phyloP scores from a whole-genome alignment of 53 echinoderm and acorn worm genomes.

The Glandiceps talaboti region DNA sequence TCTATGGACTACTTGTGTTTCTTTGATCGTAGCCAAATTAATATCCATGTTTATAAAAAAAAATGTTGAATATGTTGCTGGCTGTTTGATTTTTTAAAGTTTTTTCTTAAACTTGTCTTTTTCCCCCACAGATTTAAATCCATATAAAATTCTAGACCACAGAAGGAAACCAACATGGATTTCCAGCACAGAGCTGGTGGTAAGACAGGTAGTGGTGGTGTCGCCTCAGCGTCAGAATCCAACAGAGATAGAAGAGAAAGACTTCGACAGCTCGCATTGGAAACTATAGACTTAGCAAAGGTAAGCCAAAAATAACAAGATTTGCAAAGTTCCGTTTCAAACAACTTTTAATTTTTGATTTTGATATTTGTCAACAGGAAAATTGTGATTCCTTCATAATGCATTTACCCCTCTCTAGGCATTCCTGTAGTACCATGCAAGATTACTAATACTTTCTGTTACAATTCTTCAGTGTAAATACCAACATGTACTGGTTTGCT shows the following conservation, averaged over 20 bases:
- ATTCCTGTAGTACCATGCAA: neutral
- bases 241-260: conserved; percentile 85
- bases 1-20: too few species aligned
- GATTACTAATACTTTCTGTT: neutral
- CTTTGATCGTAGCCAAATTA: too few species aligned
- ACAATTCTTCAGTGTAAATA: too few species aligned
- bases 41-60: too few species aligned
- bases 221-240: conserved; percentile 78
- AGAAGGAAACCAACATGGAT: conserved; percentile 72
- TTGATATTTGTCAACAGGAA: neutral
- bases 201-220: conserved; percentile 91
- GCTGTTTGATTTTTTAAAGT: too few species aligned
- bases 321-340: too few species aligned
- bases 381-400: neutral
- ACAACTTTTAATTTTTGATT: neutral
- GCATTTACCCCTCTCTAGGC: neutral
- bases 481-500: too few species aligned
- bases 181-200: conserved; percentile 94
- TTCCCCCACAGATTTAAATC: too few species aligned
- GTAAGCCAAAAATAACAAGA: too few species aligned
- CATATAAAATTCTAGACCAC: too few species aligned
- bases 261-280: conserved; percentile 83
- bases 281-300: conserved; percentile 92
- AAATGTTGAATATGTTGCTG: too few species aligned
- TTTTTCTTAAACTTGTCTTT: too few species aligned